A percentile compares a stretch with the other conserved stretches of the same genome.
Evolutionary conservation across 1,140 invertebrate genomes (phyloP).

Genomic region (Bombus sylvicola): DNA sequence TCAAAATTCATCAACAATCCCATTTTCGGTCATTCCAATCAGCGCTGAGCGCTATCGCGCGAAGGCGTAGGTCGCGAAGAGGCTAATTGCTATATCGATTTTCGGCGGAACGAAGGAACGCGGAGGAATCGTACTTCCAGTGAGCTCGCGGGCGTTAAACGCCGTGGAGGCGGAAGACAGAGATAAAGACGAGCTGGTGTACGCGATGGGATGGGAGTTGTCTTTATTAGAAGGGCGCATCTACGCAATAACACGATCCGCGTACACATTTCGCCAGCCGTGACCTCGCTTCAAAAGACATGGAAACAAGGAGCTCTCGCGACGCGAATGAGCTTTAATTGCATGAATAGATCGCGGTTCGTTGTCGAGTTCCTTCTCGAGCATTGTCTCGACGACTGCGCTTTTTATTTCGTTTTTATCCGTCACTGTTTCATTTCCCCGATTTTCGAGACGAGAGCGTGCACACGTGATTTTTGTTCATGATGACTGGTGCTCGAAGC

Average conservation of each 20-base stretch:
- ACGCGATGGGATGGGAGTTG: constrained; percentile 1
- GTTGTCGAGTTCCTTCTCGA: not conserved
- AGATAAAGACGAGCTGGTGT: constrained; percentile 18
- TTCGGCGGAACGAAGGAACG: not conserved
- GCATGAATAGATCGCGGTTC: constrained; percentile 16
- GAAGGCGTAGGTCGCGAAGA: not conserved
- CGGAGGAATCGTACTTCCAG: not conserved
- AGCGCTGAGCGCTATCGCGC: not conserved
- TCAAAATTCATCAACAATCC: not conserved
- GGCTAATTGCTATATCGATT: constrained; percentile 42
- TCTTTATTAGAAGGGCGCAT: constrained; percentile 34
- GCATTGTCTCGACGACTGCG: not conserved
- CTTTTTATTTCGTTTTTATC: not conserved
- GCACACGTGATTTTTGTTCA: not conserved
- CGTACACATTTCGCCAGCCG: not conserved
- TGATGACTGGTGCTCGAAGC: not conserved
- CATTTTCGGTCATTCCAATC: not conserved
- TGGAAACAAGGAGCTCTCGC: not conserved
- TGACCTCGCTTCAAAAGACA: not conserved
- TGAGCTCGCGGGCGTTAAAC: not conserved
- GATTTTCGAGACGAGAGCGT: not conserved
- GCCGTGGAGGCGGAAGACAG: not conserved
- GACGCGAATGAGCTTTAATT: constrained; percentile 27
- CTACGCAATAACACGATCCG: constrained; percentile 28
- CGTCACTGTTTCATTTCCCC: not conserved